phyloP scores from a whole-genome alignment of 1,140 invertebrate genomes.

The Propsilocerus akamusi region DNA sequence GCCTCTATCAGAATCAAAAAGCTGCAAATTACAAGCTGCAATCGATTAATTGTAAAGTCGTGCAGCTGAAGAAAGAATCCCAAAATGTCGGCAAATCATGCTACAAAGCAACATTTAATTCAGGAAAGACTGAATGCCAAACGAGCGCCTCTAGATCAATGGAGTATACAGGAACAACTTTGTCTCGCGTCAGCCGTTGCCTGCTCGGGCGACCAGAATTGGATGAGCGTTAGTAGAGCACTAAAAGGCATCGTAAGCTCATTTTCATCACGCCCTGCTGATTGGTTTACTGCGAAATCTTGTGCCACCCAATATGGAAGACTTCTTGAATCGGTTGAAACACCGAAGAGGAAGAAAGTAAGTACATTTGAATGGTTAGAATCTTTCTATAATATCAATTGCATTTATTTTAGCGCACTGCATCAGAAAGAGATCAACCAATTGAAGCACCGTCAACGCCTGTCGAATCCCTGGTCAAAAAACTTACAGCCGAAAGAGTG shows the following conservation, averaged over 20 bases:
- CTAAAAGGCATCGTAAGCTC: constrained; percentile 39
- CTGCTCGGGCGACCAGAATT: constrained; percentile 82
- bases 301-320: constrained; percentile 79
- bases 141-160: constrained; percentile 62
- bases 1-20: no score
- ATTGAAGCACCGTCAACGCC: constrained; percentile 40
- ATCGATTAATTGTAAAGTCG: no score
- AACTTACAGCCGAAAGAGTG: constrained; percentile 58
- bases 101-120: no score
- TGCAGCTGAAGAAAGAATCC: no score
- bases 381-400: neutral
- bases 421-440: constrained; percentile 28
- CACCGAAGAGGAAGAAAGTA: constrained; percentile 66
- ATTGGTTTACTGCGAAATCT: constrained; percentile 85
- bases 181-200: constrained; percentile 72
- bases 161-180: constrained; percentile 68
- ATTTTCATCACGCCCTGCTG: constrained; percentile 54
- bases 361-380: neutral
- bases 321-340: constrained; percentile 66
- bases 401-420: constrained; percentile 26
- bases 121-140: no score
- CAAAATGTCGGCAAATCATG: no score
- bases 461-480: constrained; percentile 58
- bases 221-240: constrained; percentile 74
- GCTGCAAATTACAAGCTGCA: no score